Percentiles rank a stretch among this genome's conserved stretches.
These are phyloP conservation scores for Xyrauchen texanus DNA, from an alignment of 2,113 vertebrate genomes.

Conservation along the genomic window DNA sequence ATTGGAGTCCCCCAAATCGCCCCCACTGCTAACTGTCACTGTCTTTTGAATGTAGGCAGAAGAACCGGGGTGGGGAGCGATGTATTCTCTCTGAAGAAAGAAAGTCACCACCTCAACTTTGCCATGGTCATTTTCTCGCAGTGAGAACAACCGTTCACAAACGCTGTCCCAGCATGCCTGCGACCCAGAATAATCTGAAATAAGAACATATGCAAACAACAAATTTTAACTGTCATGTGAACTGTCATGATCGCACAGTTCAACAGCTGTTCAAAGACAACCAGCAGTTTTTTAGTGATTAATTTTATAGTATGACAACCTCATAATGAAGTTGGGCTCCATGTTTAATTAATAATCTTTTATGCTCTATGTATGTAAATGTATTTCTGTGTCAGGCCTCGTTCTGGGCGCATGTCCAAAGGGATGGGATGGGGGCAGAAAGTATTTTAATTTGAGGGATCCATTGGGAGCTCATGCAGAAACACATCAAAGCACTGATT, in stretches of 20 bases:
- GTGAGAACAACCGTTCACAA: too few relatives aligned
- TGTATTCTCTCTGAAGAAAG: too few relatives aligned
- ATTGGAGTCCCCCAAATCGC: too few relatives aligned
- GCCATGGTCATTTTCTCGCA: too few relatives aligned
- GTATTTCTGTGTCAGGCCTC: conserved; percentile 13
- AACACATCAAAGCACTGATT: conserved; percentile 31
- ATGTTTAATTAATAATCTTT: conserved; percentile 33
- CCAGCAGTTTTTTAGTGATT: conserved; percentile 1
- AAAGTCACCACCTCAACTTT: too few relatives aligned
- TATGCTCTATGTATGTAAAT: conserved; percentile 41
- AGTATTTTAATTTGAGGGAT: conserved; percentile 50
- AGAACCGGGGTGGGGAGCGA: too few relatives aligned
- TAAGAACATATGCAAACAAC: not conserved
- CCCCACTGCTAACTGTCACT: too few relatives aligned
- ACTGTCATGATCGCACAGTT: not conserved
- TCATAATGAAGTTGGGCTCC: conserved; percentile 20
- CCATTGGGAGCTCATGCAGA: conserved; percentile 35
- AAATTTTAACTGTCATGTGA: not conserved
- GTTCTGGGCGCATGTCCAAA: conserved; percentile 50
- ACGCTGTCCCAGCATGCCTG: too few relatives aligned
- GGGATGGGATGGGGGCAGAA: conserved; percentile 23
- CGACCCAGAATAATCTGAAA: not conserved
- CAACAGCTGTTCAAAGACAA: conserved; percentile 15
- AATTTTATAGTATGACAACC: conserved; percentile 3
- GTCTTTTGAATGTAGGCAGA: too few relatives aligned